Evolutionary conservation across 2,888 invertebrate genomes (phyloP).

Genomic region (Drosophila yooni): DNA sequence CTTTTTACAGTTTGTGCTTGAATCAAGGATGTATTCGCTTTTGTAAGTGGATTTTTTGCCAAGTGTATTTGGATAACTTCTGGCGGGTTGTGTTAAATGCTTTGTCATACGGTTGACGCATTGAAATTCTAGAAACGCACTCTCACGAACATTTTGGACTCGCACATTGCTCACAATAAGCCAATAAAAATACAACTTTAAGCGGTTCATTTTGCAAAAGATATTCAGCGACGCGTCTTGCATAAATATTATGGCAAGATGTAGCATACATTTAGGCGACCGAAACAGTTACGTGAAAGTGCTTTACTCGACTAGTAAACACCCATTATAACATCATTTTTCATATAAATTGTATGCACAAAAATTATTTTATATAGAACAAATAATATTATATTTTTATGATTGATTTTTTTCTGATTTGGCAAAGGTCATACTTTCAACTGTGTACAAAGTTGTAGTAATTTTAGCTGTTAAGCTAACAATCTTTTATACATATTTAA

Average conservation of each 20-base stretch:
- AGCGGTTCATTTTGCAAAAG: conserved; percentile 69
- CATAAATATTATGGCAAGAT: conserved; percentile 68
- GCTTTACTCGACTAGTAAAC: conserved; percentile 11
- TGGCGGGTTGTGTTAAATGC: conserved; percentile 39
- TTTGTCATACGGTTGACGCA: conserved; percentile 42
- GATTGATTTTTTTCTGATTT: not conserved
- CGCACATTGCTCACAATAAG: conserved; percentile 65
- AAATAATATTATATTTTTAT: not conserved
- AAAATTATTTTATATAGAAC: not conserved
- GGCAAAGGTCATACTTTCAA: not conserved
- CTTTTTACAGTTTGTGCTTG: not conserved
- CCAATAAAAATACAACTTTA: conserved; percentile 80
- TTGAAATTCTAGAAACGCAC: conserved; percentile 65
- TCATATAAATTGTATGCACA: not conserved
- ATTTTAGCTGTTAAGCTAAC: not conserved
- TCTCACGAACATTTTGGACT: conserved; percentile 40
- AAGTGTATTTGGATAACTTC: conserved; percentile 32
- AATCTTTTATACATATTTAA: not conserved
- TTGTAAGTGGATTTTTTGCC: not conserved
- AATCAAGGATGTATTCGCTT: not conserved
- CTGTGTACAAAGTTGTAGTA: not conserved
- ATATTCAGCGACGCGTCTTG: conserved; percentile 68
- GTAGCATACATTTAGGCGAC: conserved; percentile 57
- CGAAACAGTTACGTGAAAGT: not conserved
- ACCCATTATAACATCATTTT: conserved; percentile 1